Conservation (phyloP, 2,888 invertebrate species). For the Xylota sylvarum region DNA sequence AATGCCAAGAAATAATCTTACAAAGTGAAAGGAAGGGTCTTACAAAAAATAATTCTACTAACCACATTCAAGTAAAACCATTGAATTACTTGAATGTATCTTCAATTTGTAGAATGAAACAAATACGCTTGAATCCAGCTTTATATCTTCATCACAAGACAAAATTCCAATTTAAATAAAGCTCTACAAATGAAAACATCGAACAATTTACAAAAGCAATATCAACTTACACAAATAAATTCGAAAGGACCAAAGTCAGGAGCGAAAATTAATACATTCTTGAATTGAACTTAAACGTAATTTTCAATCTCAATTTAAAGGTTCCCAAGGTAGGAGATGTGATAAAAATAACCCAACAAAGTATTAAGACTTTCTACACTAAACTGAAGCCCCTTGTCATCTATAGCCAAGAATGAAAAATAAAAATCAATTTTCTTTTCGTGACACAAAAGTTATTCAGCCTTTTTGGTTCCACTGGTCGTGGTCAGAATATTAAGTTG, state of each 20-base stretch:
- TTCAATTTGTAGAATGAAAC: too few relatives aligned
- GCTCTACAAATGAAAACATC: background rate
- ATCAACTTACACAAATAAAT: background rate
- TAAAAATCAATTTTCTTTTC: constrained; percentile 73
- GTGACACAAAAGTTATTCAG: constrained; percentile 69
- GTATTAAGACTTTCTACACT: constrained; percentile 51
- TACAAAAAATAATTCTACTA: too few relatives aligned
- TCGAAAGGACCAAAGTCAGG: background rate
- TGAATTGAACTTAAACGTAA: constrained; percentile 42
- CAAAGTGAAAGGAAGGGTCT: too few relatives aligned
- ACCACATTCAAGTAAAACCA: too few relatives aligned
- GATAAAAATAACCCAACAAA: constrained; percentile 30
- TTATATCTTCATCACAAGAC: background rate
- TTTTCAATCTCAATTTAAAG: constrained; percentile 48
- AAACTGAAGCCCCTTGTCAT: constrained; percentile 46
- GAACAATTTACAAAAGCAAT: constrained; percentile 5
- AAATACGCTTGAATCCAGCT: too few relatives aligned
- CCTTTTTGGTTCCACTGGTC: constrained; percentile 52
- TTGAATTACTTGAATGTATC: too few relatives aligned
- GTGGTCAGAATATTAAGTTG: constrained; percentile 71
- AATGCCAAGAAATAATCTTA: too few relatives aligned
- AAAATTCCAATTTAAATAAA: background rate
- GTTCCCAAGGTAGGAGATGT: constrained; percentile 21
- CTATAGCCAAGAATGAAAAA: constrained; percentile 36
- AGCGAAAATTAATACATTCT: constrained; percentile 29